Evolutionary conservation across 2,113 vertebrate genomes (phyloP).

Genomic region (Sterna hirundo): DNA sequence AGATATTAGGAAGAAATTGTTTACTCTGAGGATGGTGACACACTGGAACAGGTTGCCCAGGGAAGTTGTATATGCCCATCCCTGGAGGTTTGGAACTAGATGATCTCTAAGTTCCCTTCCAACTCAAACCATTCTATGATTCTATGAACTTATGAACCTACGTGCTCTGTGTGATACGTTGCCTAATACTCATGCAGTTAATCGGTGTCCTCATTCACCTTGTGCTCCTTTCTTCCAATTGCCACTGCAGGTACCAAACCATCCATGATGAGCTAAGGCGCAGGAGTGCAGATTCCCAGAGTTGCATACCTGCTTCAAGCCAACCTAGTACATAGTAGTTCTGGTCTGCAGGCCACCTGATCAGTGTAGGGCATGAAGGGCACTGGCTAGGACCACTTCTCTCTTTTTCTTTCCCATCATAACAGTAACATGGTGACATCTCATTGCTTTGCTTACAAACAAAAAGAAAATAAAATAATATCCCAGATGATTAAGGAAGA

Average conservation of each 20-base stretch:
- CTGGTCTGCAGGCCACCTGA: not conserved
- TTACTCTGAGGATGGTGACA: not conserved
- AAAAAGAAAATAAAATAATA: not conserved
- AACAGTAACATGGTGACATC: not conserved
- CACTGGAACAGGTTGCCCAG: not conserved
- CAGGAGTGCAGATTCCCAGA: not conserved
- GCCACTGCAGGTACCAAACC: not conserved
- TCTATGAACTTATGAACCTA: rapidly evolving
- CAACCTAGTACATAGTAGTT: not conserved
- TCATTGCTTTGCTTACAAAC: not conserved
- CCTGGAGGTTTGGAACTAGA: not conserved
- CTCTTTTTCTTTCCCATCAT: not conserved
- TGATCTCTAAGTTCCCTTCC: not conserved
- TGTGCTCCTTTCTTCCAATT: not conserved
- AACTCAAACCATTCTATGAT: not conserved
- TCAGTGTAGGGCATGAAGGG: not conserved
- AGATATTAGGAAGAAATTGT: not conserved
- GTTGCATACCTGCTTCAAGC: not conserved
- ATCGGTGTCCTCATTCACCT: not conserved
- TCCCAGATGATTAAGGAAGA: not conserved
- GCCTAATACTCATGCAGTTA: not conserved
- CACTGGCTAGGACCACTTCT: not conserved
- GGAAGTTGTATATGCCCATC: not conserved
- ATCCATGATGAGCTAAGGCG: not conserved
- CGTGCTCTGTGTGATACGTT: not conserved